These are phyloP conservation scores for Hydropsyche betteni DNA, from an alignment of 2,888 invertebrate species.

Conservation along the genomic window DNA sequence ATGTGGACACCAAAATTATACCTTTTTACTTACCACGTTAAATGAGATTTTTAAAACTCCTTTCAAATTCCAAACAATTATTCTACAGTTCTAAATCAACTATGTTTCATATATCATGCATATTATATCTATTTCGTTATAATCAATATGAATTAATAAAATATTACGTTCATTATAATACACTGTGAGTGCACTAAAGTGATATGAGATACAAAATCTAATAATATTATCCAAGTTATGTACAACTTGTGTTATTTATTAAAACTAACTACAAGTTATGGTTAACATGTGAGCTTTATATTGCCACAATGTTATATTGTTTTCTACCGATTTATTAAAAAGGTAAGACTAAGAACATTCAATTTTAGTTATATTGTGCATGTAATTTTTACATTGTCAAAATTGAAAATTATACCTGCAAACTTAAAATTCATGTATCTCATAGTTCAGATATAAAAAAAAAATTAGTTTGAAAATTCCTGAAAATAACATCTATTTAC, in stretches of 20 bases:
- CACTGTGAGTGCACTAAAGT: background rate
- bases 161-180: background rate
- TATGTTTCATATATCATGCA: conserved; percentile 15
- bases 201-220: background rate
- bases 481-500: background rate
- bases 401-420: background rate
- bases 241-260: conserved; percentile 1
- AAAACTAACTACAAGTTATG: background rate
- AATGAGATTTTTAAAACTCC: too few species aligned
- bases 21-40: too few species aligned
- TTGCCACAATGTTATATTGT: background rate
- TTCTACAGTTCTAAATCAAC: background rate
- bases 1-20: too few species aligned
- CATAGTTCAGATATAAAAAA: background rate
- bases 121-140: background rate
- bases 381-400: too few species aligned
- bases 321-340: too few species aligned
- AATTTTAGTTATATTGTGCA: too few species aligned
- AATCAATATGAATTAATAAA: background rate
- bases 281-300: background rate
- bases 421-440: background rate
- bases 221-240: background rate
- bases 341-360: too few species aligned
- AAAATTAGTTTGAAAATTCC: background rate
- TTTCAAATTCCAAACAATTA: too few species aligned